A percentile compares a stretch with the other conserved stretches of the same genome.
These are phyloP conservation scores for Galeruca laticollis DNA, from an alignment of 2,888 invertebrate genomes.

Conservation along the genomic window DNA sequence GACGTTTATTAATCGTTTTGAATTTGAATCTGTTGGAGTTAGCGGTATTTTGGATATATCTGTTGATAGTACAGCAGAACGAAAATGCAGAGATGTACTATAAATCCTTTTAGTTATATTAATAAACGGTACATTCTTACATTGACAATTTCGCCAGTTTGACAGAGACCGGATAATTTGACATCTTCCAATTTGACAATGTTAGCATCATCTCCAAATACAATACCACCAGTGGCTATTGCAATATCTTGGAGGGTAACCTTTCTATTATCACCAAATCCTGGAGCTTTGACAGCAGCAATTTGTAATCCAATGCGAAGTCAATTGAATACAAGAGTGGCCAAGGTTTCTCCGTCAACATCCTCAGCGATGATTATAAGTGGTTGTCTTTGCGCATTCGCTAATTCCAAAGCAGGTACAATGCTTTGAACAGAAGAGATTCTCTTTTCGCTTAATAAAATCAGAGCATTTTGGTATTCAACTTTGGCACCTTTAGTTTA, in stretches of 20 bases:
- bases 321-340: constrained; percentile 68
- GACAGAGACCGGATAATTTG: constrained; percentile 65
- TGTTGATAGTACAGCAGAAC: too few relatives aligned
- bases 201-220: constrained; percentile 67
- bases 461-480: constrained; percentile 96
- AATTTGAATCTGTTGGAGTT: too few relatives aligned
- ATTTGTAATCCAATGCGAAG: constrained; percentile 68
- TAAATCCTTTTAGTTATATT: too few relatives aligned
- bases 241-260: constrained; percentile 68
- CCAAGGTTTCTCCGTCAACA: constrained; percentile 68
- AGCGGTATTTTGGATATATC: too few relatives aligned
- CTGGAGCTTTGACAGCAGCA: constrained; percentile 69
- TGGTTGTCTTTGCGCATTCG: constrained; percentile 94
- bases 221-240: constrained; percentile 66
- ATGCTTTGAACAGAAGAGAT: constrained; percentile 97
- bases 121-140: too few relatives aligned
- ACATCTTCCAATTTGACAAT: constrained; percentile 67
- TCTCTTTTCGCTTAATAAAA: constrained; percentile 97
- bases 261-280: constrained; percentile 69
- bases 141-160: constrained; percentile 67
- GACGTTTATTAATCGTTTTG: too few relatives aligned
- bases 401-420: constrained; percentile 96
- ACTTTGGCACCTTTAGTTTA: constrained; percentile 97
- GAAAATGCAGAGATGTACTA: too few relatives aligned
- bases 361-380: constrained; percentile 81